A percentile compares a stretch with the other conserved stretches of the same genome.
These are phyloP conservation scores for Bombus waltoni DNA, from an alignment of 1,140 invertebrate genomes.

Conservation along the genomic window DNA sequence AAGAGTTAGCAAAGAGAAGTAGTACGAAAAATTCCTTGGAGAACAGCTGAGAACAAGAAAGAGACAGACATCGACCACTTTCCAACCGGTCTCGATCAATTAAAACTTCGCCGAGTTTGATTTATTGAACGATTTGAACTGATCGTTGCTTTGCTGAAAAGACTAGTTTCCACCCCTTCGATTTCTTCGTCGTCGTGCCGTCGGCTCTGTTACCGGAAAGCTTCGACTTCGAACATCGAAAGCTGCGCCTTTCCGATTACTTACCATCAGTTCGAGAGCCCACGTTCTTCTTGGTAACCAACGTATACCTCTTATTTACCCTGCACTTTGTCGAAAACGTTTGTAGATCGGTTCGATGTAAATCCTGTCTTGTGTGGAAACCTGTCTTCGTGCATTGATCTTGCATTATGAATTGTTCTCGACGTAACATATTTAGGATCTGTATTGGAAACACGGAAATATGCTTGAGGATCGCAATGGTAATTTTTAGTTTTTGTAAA, in stretches of 20 bases:
- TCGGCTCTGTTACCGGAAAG: slow-evolving; percentile 2
- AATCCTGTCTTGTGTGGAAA: no score
- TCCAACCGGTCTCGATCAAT: slow-evolving; percentile 36
- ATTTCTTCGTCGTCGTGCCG: background rate
- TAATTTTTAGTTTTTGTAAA: no score
- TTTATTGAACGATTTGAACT: slow-evolving; percentile 48
- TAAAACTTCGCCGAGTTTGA: slow-evolving; percentile 39
- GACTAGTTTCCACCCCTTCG: background rate
- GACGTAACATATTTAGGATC: background rate
- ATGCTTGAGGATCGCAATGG: no score
- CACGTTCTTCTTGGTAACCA: background rate
- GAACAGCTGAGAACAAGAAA: background rate
- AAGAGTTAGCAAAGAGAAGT: background rate
- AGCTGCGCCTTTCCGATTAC: background rate
- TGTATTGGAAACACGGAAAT: no score
- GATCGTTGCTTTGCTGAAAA: slow-evolving; percentile 14
- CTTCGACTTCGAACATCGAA: background rate
- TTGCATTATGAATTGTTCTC: background rate
- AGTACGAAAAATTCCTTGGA: background rate
- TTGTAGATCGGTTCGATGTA: background rate
- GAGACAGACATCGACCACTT: slow-evolving; percentile 8
- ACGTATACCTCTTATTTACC: slow-evolving; percentile 8
- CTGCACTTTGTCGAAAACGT: background rate
- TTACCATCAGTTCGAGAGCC: slow-evolving; percentile 5
- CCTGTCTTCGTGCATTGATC: background rate